A percentile compares a stretch with the other conserved stretches of the same genome.
Evolutionary conservation across 2,888 invertebrate genomes (phyloP).

Genomic region (Rotaria magnacalcarata): DNA sequence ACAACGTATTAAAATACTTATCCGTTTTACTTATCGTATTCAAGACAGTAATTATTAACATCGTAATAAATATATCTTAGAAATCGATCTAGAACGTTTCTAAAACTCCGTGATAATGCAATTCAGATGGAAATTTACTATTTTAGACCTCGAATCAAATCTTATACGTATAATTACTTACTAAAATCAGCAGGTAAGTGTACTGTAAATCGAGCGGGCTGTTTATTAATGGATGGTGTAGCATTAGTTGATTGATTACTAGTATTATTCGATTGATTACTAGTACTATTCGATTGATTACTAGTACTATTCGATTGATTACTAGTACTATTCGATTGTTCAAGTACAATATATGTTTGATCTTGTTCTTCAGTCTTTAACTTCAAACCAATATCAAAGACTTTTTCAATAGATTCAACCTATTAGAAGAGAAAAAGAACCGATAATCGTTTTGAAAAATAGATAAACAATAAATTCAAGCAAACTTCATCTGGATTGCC

Average conservation of each 20-base stretch:
- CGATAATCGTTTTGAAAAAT: too few species aligned
- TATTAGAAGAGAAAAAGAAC: not conserved
- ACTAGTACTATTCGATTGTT: not conserved
- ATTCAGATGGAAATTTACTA: not conserved
- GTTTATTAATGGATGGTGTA: not conserved
- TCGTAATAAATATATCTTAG: too few species aligned
- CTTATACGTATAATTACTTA: not conserved
- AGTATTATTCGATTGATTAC: not conserved
- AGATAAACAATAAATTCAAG: not conserved
- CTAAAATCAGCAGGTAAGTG: not conserved
- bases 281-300: not conserved
- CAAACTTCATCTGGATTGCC: not conserved
- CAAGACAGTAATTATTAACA: too few species aligned
- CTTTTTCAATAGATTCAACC: not conserved
- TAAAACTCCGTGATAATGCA: not conserved
- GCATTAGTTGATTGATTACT: not conserved
- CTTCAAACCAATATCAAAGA: not conserved
- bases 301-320: not conserved
- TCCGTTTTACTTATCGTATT: too few species aligned
- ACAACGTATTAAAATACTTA: too few species aligned
- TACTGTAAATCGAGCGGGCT: not conserved
- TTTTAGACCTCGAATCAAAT: not conserved
- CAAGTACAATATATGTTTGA: not conserved
- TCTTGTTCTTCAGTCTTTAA: not conserved
- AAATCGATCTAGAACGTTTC: too few species aligned